Evolutionary conservation across 2,797 vertebrate species (phyloP), one percentile per base, ranked within the genome.

Genomic region (Euthynnus affinis): DNA sequence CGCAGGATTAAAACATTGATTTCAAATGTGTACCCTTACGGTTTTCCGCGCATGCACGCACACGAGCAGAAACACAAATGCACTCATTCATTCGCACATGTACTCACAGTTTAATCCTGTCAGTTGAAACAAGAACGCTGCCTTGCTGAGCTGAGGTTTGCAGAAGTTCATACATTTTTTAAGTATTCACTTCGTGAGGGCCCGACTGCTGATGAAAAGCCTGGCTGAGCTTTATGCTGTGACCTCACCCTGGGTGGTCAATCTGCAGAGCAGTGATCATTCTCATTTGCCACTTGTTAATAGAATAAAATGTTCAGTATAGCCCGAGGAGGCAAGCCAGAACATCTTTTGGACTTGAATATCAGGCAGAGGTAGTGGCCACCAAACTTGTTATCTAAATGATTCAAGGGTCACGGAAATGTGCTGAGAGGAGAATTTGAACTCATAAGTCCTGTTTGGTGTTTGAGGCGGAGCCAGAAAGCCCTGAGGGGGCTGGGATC

Each of bases 171-270:
- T 60, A 71, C 66, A 69, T 89, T 86, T 88, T 78, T 87, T 20
- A 73, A 74, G 76, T 65, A 12, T 72, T 79, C 14, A 17, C 65
- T 82, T 70, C 2, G 13, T 49, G 32, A 67, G 69, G 59, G 59
- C 57, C 72, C n/a, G 4, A 44, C 67, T 40, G 61, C 76, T 70
- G 83, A 87, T 88, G 76, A 91, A 89, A 86, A 85, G 80, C 27
- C n/a, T 44, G 56, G 76, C 76, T 71, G 46, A 73, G 68, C 64
- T 78, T 83, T 74, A 63, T 17, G 25, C 46, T 1, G 34, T 75
- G 86, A 87, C 83, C 74, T 86, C 79, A 64, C 40, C 37, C 51
- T 86, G 79, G 88, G 90, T 91, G 88, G 88, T 75, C 83, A 85
- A 4, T 78, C 72, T 49, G 66, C 72, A n/a, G 17, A 48, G 80